Evolutionary conservation across 1,140 invertebrate genomes (phyloP), one percentile per base, ranked within the genome.

Genomic region (Nephotettix cincticeps): DNA sequence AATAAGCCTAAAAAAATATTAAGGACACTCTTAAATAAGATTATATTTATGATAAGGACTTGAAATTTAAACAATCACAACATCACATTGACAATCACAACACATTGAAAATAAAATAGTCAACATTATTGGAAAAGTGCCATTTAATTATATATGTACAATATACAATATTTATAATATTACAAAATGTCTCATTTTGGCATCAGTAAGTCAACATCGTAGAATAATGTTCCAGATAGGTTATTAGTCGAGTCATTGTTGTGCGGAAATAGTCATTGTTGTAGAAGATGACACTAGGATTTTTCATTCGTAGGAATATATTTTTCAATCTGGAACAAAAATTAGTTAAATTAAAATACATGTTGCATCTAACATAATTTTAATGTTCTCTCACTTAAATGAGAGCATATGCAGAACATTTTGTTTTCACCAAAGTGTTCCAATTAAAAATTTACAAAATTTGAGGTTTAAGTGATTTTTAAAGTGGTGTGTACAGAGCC

Each of bases 231-330:
- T 51, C 47, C 19, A 51, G 19, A n/a, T 19, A 51, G 14, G 47
- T n/a, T n/a, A 51, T 51, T 3, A 51, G 47, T 19, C 47, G 47
- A 51, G n/a, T 51, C 47, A 51, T 51, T n/a, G 47, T 51, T 51
- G 47, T 51, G 4, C 47, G 47, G n/a, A 51, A 51, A n/a, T 51
- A 51, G 21, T 51, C 47, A 51, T 51, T 51, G 47, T 51, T 51
- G 47, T 51, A 51, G n/a, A 51, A 51, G 3, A 51, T 21, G 6
- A 51, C 47, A 19, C 47, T 21, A 17, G 47, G 47, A 51, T 51
- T 51, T 51, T 21, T 51, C 47, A 51, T 51, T 21, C 47, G 14
- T 51, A 51, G 47, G 47, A 51, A 51, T n/a, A n/a, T 51, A 51
- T 11, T 4, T n/a, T 51, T 51, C 47, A 51, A 51, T 51, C 47